Conservation (phyloP, 2,888 invertebrate species). For the Dysmachus trigonus region DNA sequence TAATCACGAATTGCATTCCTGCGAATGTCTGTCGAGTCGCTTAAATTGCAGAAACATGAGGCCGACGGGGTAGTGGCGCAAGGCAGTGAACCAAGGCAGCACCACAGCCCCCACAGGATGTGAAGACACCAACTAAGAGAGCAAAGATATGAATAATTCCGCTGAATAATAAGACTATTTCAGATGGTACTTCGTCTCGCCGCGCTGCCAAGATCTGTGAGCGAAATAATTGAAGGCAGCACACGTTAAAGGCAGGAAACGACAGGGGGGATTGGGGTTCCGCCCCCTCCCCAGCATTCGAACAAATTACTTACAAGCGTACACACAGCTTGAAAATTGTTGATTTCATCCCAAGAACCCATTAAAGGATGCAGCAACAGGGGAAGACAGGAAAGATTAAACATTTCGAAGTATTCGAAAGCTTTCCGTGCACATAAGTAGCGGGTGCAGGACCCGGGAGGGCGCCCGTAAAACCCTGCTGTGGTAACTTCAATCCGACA, state of each 20-base stretch:
- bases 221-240: slow-evolving; percentile 21
- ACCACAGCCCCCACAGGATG: neutral
- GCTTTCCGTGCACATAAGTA: slow-evolving; percentile 6
- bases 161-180: slow-evolving; percentile 18
- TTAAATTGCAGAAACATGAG: neutral
- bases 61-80: neutral
- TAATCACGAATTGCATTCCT: slow-evolving; percentile 4
- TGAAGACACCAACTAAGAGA: neutral
- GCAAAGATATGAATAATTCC: slow-evolving; percentile 32
- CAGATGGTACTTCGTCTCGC: neutral
- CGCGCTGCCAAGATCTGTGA: neutral
- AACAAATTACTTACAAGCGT: slow-evolving; percentile 37
- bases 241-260: neutral
- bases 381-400: slow-evolving; percentile 36
- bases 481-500: slow-evolving; percentile 3
- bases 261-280: neutral
- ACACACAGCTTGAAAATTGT: slow-evolving; percentile 35
- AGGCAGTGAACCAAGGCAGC: neutral
- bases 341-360: slow-evolving; percentile 39
- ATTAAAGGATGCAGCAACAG: slow-evolving; percentile 44
- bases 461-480: slow-evolving; percentile 7
- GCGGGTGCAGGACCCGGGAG: neutral
- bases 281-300: slow-evolving; percentile 3
- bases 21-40: neutral
- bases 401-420: slow-evolving; percentile 35